A percentile compares a stretch with the other conserved stretches of the same genome.
Conservation (phyloP, 2,888 invertebrate genomes). For the Xanthia icteritia region DNA sequence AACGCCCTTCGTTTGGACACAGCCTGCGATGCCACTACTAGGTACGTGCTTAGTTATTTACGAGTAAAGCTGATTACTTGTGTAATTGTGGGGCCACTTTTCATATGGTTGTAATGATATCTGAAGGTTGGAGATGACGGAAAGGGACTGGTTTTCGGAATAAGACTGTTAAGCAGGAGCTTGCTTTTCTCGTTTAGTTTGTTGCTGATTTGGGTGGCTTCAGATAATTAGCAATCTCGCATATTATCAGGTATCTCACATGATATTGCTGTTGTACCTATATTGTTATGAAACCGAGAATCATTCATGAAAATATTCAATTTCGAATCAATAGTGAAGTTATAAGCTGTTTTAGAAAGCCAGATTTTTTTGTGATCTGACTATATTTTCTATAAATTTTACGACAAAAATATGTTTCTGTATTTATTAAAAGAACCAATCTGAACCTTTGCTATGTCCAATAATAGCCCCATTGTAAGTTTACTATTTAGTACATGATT, state of each 20-base stretch:
- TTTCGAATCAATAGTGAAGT: not conserved
- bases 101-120: conserved; percentile 60
- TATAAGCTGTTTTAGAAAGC: not conserved
- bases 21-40: conserved; percentile 83
- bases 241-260: not conserved
- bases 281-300: accelerated
- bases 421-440: not conserved
- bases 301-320: not conserved
- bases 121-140: conserved; percentile 39
- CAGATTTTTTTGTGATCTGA: no score
- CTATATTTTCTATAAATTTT: not conserved
- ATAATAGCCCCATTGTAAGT: not conserved
- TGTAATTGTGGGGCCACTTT: conserved; percentile 80
- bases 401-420: not conserved
- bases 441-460: not conserved
- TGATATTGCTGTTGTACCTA: not conserved
- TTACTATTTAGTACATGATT: not conserved
- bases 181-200: not conserved
- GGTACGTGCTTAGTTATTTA: conserved; percentile 83
- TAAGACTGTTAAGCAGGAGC: conserved; percentile 10
- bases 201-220: not conserved
- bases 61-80: conserved; percentile 86
- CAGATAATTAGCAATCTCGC: not conserved
- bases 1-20: conserved; percentile 85
- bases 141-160: conserved; percentile 23